Evolutionary conservation across 1,140 invertebrate species (phyloP).

Genomic region (Batillaria attramentaria): DNA sequence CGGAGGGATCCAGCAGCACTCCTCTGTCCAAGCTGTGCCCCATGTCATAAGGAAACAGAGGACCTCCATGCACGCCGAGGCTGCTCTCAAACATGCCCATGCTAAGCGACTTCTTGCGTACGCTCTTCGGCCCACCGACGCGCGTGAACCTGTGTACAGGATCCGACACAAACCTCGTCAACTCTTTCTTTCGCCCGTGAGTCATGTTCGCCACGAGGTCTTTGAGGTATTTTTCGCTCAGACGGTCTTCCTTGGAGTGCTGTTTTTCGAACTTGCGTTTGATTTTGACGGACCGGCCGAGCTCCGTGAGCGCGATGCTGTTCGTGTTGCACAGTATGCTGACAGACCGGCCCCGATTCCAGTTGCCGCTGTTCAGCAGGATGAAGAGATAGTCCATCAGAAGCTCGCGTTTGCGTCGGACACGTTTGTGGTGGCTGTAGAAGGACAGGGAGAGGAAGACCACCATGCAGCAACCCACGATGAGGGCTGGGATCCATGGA

Average conservation of each 20-base stretch:
- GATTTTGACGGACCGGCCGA: constrained; percentile 16
- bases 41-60: background rate
- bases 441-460: constrained; percentile 17
- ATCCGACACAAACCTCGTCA: constrained; percentile 16
- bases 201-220: background rate
- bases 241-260: background rate
- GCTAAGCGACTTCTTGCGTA: background rate
- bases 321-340: constrained; percentile 28
- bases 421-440: constrained; percentile 26
- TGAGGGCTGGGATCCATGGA: constrained; percentile 21
- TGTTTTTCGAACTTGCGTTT: background rate
- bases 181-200: background rate
- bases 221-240: constrained; percentile 21
- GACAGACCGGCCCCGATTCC: constrained; percentile 19
- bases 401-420: constrained; percentile 14
- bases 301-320: constrained; percentile 7
- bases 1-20: constrained; percentile 19
- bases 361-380: constrained; percentile 11
- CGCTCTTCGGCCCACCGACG: constrained; percentile 1
- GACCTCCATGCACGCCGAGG: background rate
- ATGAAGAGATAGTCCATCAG: constrained; percentile 22
- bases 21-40: no score
- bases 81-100: background rate
- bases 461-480: constrained; percentile 15
- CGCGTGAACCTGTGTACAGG: background rate